A percentile compares a stretch with the other conserved stretches of the same genome.
phyloP scores from a whole-genome alignment of 1,140 invertebrate genomes.

The Hestina assimilis region DNA sequence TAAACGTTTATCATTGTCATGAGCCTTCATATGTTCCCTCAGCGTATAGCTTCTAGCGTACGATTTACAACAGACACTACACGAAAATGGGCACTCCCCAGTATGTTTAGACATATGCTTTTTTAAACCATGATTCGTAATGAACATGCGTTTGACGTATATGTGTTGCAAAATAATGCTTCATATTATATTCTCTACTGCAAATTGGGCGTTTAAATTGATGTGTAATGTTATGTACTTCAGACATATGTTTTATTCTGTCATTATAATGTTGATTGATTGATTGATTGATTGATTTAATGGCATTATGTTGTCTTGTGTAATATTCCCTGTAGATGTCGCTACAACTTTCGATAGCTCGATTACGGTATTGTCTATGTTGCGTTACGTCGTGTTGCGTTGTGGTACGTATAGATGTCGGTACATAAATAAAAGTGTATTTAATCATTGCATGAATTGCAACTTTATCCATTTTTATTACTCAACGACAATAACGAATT shows the following conservation, averaged over 20 bases:
- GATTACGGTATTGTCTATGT: no score
- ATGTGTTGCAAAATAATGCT: conserved; percentile 66
- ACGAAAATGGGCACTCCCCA: conserved; percentile 47
- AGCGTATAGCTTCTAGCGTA: conserved; percentile 58
- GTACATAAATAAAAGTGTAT: no score
- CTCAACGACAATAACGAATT: no score
- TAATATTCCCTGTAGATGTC: no score
- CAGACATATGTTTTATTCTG: conserved; percentile 66
- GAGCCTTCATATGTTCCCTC: conserved; percentile 54
- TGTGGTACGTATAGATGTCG: no score
- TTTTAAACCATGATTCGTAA: conserved; percentile 62
- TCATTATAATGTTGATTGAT: conserved; percentile 71
- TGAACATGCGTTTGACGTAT: conserved; percentile 65
- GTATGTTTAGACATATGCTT: conserved; percentile 65
- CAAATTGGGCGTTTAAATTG: conserved; percentile 61
- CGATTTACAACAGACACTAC: conserved; percentile 49
- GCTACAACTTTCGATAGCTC: no score
- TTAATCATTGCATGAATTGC: no score
- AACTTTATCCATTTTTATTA: no score
- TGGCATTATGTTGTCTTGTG: no score
- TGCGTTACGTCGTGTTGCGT: no score
- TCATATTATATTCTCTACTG: conserved; percentile 56
- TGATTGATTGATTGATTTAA: no score
- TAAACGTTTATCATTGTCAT: conserved; percentile 32
- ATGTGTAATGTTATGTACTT: conserved; percentile 59